Base-by-base conservation (phyloP, 2,888 invertebrate species). In the Scotopteryx bipunctaria region DNA sequence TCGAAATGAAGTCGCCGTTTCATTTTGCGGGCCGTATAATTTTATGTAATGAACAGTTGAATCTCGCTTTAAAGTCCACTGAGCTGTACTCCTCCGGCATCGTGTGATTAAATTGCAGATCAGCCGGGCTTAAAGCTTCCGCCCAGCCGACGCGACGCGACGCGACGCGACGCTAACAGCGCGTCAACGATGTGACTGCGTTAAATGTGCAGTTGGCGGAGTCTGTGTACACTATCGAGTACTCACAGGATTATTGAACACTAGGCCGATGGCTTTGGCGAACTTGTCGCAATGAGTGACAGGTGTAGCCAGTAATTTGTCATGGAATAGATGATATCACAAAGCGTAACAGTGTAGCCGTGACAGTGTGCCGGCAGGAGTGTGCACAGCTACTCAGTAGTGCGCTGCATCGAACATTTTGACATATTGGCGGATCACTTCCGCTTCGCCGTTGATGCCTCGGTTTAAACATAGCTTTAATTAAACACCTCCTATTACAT, bases 31-130 rank as follows among this genome's bases (percentile, higher is more conserved):
- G 27, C 47, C 8, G 41, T 15, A 33, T 48, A 14, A 36, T 48
- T 48, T 35, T 14, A 29, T 42, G 27, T 29, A 36, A 43, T 33
- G 43, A 33, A 29, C 41, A 29, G 41, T 9, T 48, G 35, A 8
- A 42, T 41, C 41, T 41, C 40, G 27, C 9, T 48, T 37, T 25
- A 17, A 21, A 19, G 25, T 29, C 35, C 35, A 41, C 25, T 35
- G 47, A 41, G 40, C 33, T 32, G 47, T 35, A 8, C 23, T 35
- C 15, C 25, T 23, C 23, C 13, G 32, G 21, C 32, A 21, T 14
- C 19, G 19, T 27, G 15, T 25, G n/a, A 25, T 27, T 23, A 38
- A 15, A 40, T 17, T 9, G 27, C 27, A 23, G 38, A 32, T 32
- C 32, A 32, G 8, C 27, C 32, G 32, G 8, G 5, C 21, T 5